phyloP scores from a whole-genome alignment of 2,797 vertebrate species.

The Manis javanica region DNA sequence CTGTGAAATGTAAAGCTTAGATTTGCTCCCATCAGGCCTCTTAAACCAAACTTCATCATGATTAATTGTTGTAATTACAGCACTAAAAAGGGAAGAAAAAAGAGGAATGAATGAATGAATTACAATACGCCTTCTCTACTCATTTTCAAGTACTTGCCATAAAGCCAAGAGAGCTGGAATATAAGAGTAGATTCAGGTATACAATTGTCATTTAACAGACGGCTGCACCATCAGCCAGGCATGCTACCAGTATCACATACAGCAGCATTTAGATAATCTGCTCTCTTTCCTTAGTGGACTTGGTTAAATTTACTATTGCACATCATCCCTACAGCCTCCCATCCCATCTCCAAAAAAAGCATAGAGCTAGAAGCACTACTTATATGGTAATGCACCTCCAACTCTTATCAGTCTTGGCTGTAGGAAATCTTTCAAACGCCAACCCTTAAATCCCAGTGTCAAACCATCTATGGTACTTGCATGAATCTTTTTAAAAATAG shows the following conservation, averaged over 20 bases:
- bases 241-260: not conserved
- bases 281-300: not conserved
- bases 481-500: not conserved
- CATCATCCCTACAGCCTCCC: not conserved
- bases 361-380: not conserved
- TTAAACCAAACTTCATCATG: conserved; percentile 99
- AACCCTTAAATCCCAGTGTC: not conserved
- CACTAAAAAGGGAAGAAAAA: conserved; percentile 87
- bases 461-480: not conserved
- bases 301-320: not conserved
- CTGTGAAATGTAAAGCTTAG: conserved; percentile 99
- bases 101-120: conserved; percentile 75
- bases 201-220: not conserved
- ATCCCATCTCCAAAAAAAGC: not conserved
- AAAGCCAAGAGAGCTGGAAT: not conserved
- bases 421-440: conserved; percentile 6
- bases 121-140: conserved; percentile 39
- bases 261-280: not conserved
- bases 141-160: conserved; percentile 33
- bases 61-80: conserved; percentile 98
- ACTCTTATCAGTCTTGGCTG: not conserved
- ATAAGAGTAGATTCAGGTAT: not conserved
- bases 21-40: conserved; percentile 97
- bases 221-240: not conserved
- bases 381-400: not conserved